Evolutionary conservation across 1,140 invertebrate species (phyloP), one percentile per base, ranked within the genome.

Genomic region (Ectropis grisescens): DNA sequence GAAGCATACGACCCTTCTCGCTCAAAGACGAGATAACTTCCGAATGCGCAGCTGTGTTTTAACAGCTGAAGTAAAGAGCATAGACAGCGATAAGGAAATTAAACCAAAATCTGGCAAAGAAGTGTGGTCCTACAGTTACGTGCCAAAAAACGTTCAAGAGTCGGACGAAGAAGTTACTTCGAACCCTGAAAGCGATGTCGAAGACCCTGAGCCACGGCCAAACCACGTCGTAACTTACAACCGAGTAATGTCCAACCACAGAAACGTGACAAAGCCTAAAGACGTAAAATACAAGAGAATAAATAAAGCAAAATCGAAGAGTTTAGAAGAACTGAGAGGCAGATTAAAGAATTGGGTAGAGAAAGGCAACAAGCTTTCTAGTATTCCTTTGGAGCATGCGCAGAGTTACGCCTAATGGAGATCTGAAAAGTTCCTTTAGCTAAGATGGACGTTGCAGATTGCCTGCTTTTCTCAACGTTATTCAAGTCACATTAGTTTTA

Each of bases 241-340:
- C 72, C 83, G 92, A 45, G 92, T 94, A 28, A 94, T 94, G 93
- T 92, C 90, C 13, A 95, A 94, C 70, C 93, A 95, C 74, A 85
- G 93, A 41, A 93, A 91, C 27, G 93, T 95, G 25, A 94, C 92
- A 1, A 94, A 94, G 74, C 92, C 93, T 35, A 94, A 94, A 79
- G 93, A 95, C 59, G 92, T 94, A 2, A 94, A 94, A 72, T 94
- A 94, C 81, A 94, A 94, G 65, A 86, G 92, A 47, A 94, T 94
- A 70, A 94, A 94, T 61, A 94, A 94, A 65, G 92, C 92, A 2
- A 94, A 94, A 70, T 94, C 92, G 13, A 93, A 94, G 80, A 94
- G 92, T 56, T 78, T 95, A 29, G 93, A 95, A 56, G 93, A 95
- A 53, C 64, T 95, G 26, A 76, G 93, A 3, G 93, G 92, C 0